Percentiles rank a stretch among this genome's conserved stretches.
Conservation (phyloP, 2,888 invertebrate genomes). For the Torymus aiolomorphi region DNA sequence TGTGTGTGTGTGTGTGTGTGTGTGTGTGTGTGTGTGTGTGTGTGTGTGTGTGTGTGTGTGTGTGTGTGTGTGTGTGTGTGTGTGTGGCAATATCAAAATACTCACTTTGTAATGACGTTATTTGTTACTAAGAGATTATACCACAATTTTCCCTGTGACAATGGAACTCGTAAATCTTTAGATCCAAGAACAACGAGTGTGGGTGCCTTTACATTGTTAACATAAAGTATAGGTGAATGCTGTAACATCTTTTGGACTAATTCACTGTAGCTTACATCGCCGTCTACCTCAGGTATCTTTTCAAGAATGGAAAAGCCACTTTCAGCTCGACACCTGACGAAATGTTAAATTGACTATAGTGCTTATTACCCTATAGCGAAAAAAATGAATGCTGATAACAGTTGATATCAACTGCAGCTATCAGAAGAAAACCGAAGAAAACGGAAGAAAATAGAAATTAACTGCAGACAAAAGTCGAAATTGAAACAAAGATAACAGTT, state of each 20-base stretch:
- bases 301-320: slow-evolving; percentile 21
- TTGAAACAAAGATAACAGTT: no score
- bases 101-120: slow-evolving; percentile 74
- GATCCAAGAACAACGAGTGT: slow-evolving; percentile 88
- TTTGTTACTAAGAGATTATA: slow-evolving; percentile 83
- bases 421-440: no score
- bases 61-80: no score
- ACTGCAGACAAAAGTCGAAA: no score
- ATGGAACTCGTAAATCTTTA: slow-evolving; percentile 88
- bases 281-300: not conserved
- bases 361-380: no score
- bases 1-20: no score
- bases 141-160: slow-evolving; percentile 84
- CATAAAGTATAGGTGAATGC: slow-evolving; percentile 83
- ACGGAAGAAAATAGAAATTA: no score
- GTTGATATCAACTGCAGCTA: no score
- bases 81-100: slow-evolving; percentile 17
- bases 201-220: slow-evolving; percentile 84
- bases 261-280: slow-evolving; percentile 29
- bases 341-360: no score
- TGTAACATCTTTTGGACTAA: slow-evolving; percentile 78
- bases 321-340: slow-evolving; percentile 77
- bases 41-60: no score
- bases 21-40: no score
- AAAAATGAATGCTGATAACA: no score